A percentile compares a stretch with the other conserved stretches of the same genome.
phyloP scores from a whole-genome alignment of 1,140 invertebrate species.

The Meloidogyne exigua region DNA sequence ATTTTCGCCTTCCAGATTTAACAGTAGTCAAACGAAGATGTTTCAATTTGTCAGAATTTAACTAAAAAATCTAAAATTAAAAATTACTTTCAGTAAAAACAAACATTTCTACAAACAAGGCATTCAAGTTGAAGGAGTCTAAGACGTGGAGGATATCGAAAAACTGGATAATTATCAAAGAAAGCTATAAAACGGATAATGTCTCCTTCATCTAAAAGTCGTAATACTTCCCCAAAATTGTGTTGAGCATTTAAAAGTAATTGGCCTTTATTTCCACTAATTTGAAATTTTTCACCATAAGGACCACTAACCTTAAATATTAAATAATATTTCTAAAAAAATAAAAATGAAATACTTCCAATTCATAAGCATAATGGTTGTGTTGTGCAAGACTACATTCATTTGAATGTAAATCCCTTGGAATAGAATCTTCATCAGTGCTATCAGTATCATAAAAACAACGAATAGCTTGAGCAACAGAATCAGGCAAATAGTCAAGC shows the following conservation, averaged over 20 bases:
- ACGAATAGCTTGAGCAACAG: slow-evolving; percentile 45
- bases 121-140: slow-evolving; percentile 56
- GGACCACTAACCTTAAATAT: slow-evolving; percentile 49
- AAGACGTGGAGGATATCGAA: slow-evolving; percentile 52
- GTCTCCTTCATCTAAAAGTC: slow-evolving; percentile 55
- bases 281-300: slow-evolving; percentile 49
- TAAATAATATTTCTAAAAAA: slow-evolving; percentile 12
- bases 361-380: slow-evolving; percentile 57
- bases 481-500: slow-evolving; percentile 54
- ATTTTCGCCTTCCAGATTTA: slow-evolving; percentile 38
- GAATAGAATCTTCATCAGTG: slow-evolving; percentile 23
- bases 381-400: slow-evolving; percentile 54
- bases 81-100: no score
- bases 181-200: slow-evolving; percentile 55
- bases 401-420: slow-evolving; percentile 40
- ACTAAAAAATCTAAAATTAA: slow-evolving; percentile 17
- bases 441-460: slow-evolving; percentile 57
- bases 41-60: slow-evolving; percentile 36
- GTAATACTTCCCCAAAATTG: slow-evolving; percentile 48
- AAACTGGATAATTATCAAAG: slow-evolving; percentile 57
- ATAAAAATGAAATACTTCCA: slow-evolving; percentile 37
- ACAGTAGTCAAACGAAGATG: slow-evolving; percentile 47
- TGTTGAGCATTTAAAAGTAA: slow-evolving; percentile 49
- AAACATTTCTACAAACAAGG: slow-evolving; percentile 53
- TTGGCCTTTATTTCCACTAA: slow-evolving; percentile 54